Percentiles rank a stretch among this genome's conserved stretches.
Conservation (phyloP, 2,113 vertebrate genomes). For the Alces alces region DNA sequence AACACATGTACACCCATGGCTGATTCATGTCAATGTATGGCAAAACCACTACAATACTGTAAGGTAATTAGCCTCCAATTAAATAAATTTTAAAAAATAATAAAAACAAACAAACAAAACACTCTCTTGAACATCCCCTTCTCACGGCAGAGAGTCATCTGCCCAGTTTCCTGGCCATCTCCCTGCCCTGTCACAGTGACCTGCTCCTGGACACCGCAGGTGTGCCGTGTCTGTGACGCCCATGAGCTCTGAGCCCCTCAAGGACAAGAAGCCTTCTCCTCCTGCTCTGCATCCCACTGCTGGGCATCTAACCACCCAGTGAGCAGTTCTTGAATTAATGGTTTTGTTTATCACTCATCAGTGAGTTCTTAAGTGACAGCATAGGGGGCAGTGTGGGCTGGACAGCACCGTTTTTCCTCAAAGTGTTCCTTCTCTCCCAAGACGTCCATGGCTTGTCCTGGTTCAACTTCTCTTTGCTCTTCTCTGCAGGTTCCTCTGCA, state of each 20-base stretch:
- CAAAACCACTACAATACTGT: too few relatives aligned
- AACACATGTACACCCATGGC: too few relatives aligned
- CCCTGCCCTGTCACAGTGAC: not conserved
- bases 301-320: not conserved
- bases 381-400: too few relatives aligned
- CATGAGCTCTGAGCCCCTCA: not conserved
- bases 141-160: not conserved
- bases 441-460: not conserved
- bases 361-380: not conserved
- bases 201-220: not conserved
- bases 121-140: not conserved
- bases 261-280: not conserved
- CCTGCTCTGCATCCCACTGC: not conserved
- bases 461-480: not conserved
- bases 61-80: too few relatives aligned
- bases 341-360: not conserved
- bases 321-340: not conserved
- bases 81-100: not conserved
- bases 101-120: not conserved
- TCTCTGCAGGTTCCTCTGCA: too few relatives aligned
- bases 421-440: not conserved
- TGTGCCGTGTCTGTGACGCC: not conserved
- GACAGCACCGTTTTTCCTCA: rapidly evolving
- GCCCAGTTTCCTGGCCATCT: not conserved
- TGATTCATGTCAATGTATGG: too few relatives aligned